These are phyloP conservation scores for Lepus americanus DNA, from an alignment of 2,113 vertebrate species.

Conservation along the genomic window DNA sequence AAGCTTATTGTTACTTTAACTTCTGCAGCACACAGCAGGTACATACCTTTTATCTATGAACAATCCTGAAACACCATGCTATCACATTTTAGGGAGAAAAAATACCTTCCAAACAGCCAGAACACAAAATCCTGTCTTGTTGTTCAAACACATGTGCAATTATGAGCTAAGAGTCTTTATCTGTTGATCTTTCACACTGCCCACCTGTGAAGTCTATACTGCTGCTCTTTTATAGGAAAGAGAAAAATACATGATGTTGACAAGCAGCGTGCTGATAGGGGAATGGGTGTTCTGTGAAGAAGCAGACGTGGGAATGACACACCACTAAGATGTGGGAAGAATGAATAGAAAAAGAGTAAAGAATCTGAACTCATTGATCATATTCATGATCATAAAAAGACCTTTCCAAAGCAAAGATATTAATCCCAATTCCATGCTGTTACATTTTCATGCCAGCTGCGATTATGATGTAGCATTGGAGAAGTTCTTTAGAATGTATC, in stretches of 20 bases:
- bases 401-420: background rate
- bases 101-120: background rate
- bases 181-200: background rate
- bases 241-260: background rate
- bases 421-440: background rate
- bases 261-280: background rate
- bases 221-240: background rate
- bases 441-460: background rate
- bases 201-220: background rate
- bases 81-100: constrained; percentile 7
- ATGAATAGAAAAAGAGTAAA: constrained; percentile 4
- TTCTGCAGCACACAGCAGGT: background rate
- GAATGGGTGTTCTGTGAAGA: background rate
- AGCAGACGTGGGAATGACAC: background rate
- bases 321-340: background rate
- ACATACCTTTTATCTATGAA: background rate
- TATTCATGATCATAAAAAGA: background rate
- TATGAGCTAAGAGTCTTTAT: background rate
- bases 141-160: background rate
- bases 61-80: background rate
- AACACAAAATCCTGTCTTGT: background rate
- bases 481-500: constrained; percentile 39
- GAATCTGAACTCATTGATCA: constrained; percentile 12
- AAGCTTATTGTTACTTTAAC: constrained; percentile 27
- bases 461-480: constrained; percentile 22